Evolutionary conservation across 2,888 invertebrate species (phyloP).

Genomic region (Psylliodes chrysocephalus): DNA sequence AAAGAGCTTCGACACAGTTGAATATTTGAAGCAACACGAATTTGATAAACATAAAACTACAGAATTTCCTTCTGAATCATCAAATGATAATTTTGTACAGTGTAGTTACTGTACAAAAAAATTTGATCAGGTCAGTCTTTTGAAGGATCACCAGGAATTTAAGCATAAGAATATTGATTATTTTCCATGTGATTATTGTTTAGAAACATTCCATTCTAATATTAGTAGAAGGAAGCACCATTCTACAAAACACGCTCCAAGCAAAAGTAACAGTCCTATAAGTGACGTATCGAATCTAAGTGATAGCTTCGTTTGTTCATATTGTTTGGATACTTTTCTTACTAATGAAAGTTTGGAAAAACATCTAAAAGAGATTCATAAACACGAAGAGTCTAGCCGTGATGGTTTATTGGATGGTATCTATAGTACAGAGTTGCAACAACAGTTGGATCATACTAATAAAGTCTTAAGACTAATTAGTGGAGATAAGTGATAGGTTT

Average conservation of each 20-base stretch:
- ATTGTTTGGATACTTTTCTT: conserved; percentile 20
- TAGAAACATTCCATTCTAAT: conserved; percentile 2
- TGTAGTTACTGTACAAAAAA: conserved; percentile 1
- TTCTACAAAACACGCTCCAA: neutral
- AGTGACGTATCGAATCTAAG: neutral
- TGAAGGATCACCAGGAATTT: neutral
- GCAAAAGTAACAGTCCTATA: neutral
- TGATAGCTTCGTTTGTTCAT: neutral
- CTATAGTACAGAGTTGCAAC: neutral
- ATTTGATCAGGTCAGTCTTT: neutral
- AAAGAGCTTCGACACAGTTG: too few species aligned
- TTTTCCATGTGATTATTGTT: conserved; percentile 8
- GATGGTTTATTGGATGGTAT: neutral
- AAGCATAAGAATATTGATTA: conserved; percentile 10
- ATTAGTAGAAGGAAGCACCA: conserved; percentile 12
- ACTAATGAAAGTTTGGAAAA: neutral
- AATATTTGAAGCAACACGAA: too few species aligned
- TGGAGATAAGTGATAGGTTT: too few species aligned
- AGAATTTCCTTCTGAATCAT: too few species aligned
- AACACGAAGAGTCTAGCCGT: neutral
- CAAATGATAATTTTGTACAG: too few species aligned
- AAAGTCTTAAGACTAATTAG: neutral
- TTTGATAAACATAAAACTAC: too few species aligned
- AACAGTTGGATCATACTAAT: neutral
- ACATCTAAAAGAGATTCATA: neutral